phyloP scores from a whole-genome alignment of 2,797 vertebrate genomes.

The Gila robusta region DNA sequence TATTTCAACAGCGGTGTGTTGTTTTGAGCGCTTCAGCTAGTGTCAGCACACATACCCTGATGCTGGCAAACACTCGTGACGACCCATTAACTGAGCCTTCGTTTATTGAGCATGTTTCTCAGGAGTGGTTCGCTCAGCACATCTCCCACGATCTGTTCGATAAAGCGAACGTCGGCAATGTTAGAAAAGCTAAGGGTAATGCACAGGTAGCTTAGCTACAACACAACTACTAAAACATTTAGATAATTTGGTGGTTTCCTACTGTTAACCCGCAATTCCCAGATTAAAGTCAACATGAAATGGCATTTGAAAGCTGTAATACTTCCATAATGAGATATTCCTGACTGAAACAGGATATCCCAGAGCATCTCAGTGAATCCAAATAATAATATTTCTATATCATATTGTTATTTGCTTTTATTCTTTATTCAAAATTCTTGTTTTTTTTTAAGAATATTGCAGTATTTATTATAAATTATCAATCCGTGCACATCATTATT shows the following conservation, averaged over 20 bases:
- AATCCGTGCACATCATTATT: not conserved
- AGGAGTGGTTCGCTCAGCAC: conserved; percentile 28
- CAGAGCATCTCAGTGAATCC: not conserved
- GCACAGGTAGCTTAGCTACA: not conserved
- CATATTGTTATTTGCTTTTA: not conserved
- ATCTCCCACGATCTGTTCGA: not conserved
- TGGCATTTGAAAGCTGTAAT: not conserved
- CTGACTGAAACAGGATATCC: not conserved
- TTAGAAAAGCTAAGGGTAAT: not conserved
- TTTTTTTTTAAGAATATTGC: not conserved
- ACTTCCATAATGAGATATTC: not conserved
- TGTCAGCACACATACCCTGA: conserved; percentile 31
- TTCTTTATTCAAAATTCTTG: not conserved
- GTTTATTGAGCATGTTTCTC: not conserved
- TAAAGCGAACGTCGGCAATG: not conserved
- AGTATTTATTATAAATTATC: not conserved
- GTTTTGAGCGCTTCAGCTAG: conserved; percentile 6
- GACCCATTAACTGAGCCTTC: conserved; percentile 2
- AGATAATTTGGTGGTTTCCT: not conserved
- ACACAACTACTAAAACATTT: not conserved
- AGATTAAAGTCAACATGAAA: not conserved
- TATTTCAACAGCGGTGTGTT: conserved; percentile 33
- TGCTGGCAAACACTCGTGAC: conserved; percentile 3
- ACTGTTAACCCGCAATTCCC: no score
- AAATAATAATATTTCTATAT: not conserved